Conservation (phyloP, 2,797 vertebrate genomes). For the Cuniculus paca region DNA sequence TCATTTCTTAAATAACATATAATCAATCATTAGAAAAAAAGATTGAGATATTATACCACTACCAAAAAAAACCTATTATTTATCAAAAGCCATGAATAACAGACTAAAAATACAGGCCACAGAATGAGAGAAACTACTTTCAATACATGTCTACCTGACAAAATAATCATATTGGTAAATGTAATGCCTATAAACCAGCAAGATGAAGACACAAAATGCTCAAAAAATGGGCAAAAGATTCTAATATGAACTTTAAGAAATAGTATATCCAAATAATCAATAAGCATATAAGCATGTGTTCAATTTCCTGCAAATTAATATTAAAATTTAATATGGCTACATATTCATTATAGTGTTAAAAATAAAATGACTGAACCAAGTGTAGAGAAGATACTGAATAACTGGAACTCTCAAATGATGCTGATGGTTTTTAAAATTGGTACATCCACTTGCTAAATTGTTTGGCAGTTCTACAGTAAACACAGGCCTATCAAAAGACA, state of each 20-base stretch:
- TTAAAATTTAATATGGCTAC: conserved; percentile 10
- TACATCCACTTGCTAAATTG: neutral
- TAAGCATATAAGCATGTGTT: neutral
- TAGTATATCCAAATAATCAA: conserved; percentile 1
- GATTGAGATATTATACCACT: neutral
- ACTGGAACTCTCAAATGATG: conserved; percentile 2
- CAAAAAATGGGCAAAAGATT: neutral
- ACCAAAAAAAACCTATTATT: conserved; percentile 1
- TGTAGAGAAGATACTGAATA: neutral
- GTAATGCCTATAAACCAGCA: neutral
- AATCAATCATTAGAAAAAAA: neutral
- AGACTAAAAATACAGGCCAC: neutral
- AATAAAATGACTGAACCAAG: conserved; percentile 1
- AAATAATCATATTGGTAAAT: neutral
- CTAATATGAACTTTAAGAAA: neutral
- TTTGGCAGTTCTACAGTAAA: conserved; percentile 11
- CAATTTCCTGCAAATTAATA: conserved; percentile 31
- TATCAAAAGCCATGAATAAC: neutral
- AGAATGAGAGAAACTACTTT: neutral
- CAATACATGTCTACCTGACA: neutral
- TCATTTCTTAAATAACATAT: neutral
- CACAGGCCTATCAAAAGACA: neutral
- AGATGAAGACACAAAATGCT: neutral
- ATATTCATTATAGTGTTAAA: conserved; percentile 2
- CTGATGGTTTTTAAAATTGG: neutral